These are phyloP conservation scores for Drosophila sturtevanti DNA, from an alignment of 1,140 invertebrate genomes.

Conservation along the genomic window DNA sequence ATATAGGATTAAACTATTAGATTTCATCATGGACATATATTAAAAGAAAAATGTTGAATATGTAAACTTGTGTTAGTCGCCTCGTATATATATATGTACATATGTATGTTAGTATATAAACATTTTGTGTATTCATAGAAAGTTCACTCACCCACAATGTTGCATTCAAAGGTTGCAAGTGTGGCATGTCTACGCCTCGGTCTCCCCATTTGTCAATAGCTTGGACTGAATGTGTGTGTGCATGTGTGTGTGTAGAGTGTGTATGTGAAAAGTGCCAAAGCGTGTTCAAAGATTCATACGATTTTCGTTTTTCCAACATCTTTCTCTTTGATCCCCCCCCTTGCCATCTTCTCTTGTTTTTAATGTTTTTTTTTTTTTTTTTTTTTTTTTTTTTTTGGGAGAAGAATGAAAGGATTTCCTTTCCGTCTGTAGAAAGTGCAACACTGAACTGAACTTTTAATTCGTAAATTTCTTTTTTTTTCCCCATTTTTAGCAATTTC, in stretches of 20 bases:
- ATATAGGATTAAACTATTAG: too few species aligned
- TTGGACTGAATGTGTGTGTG: neutral
- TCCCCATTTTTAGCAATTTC: conserved; percentile 35
- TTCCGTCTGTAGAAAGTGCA: neutral
- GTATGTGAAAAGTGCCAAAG: conserved; percentile 66
- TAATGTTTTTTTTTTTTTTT: conserved; percentile 9
- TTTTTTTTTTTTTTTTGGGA: conserved; percentile 22
- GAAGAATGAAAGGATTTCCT: neutral
- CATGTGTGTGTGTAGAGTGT: neutral
- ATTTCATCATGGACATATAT: too few species aligned
- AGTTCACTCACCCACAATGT: conserved; percentile 7
- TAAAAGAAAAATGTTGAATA: neutral
- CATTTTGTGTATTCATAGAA: conserved; percentile 10
- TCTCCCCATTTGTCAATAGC: conserved; percentile 5
- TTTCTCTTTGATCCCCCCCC: neutral
- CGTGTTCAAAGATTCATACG: conserved; percentile 79
- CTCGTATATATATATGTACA: neutral
- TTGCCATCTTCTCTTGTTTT: conserved; percentile 9
- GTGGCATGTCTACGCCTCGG: neutral
- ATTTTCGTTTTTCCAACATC: conserved; percentile 25
- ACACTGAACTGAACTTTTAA: neutral
- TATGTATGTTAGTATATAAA: neutral
- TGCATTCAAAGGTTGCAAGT: conserved; percentile 1
- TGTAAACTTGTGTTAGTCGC: neutral
- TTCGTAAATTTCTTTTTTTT: neutral